These are phyloP conservation scores for Marmota flaviventris DNA, from an alignment of 2,113 vertebrate genomes.

Conservation along the genomic window DNA sequence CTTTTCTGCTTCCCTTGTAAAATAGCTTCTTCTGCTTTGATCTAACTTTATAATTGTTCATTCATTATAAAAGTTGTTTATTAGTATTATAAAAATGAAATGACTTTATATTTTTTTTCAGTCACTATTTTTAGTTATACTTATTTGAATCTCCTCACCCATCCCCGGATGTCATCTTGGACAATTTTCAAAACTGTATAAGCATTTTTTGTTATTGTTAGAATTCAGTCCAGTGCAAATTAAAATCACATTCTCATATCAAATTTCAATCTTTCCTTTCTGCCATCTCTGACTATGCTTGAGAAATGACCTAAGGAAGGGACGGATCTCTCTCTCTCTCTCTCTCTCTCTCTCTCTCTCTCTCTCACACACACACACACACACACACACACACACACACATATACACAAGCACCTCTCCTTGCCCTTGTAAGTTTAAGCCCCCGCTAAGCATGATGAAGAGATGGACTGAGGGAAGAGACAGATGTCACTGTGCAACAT, in stretches of 20 bases:
- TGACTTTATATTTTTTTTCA: neutral
- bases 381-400: neutral
- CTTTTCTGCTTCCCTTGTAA: neutral
- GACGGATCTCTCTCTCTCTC: no score
- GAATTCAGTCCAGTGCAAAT: neutral
- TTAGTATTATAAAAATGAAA: neutral
- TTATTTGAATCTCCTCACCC: neutral
- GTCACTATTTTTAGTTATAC: neutral
- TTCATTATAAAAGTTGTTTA: conserved; percentile 4
- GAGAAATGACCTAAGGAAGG: neutral
- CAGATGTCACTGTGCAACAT: neutral
- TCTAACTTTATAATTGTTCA: neutral
- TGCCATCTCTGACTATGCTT: neutral
- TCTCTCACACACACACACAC: no score
- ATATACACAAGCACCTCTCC: neutral
- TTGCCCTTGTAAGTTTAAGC: neutral
- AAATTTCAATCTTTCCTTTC: neutral
- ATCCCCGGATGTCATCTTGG: neutral
- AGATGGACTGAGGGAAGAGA: rapidly evolving
- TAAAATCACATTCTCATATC: neutral
- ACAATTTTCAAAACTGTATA: neutral
- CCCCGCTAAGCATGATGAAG: rapidly evolving
- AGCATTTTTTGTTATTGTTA: neutral
- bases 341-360: no score
- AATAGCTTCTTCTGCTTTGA: neutral